These are phyloP conservation scores for Amblyopsis hoosieri DNA, from an alignment of 2,797 vertebrate genomes.

Conservation along the genomic window DNA sequence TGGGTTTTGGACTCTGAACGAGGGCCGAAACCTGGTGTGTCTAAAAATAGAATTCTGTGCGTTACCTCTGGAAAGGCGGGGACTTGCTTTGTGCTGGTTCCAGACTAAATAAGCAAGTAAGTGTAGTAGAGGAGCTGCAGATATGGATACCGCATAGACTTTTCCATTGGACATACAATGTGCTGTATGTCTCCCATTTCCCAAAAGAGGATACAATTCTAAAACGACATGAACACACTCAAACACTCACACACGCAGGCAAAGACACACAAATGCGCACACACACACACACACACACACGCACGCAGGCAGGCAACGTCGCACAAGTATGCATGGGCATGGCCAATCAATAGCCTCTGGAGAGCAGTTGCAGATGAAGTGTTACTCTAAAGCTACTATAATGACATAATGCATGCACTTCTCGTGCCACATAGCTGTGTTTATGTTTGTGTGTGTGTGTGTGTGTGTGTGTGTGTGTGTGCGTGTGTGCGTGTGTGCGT, in stretches of 20 bases:
- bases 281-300: constrained; percentile 1
- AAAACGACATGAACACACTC: neutral
- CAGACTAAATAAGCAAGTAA: neutral
- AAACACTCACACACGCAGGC: constrained; percentile 10
- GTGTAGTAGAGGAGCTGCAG: neutral
- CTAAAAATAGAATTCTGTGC: neutral
- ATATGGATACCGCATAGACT: neutral
- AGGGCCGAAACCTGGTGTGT: neutral
- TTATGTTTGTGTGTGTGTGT: constrained; percentile 24
- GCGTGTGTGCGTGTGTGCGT: neutral
- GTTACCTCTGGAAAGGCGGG: neutral
- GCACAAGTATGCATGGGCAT: neutral
- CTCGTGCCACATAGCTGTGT: constrained; percentile 13
- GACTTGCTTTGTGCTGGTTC: neutral
- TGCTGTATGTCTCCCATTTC: constrained; percentile 16
- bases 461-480: neutral
- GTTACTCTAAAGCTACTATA: constrained; percentile 53
- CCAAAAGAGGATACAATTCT: constrained; percentile 8
- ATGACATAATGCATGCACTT: constrained; percentile 43
- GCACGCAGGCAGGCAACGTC: neutral
- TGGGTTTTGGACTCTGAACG: neutral
- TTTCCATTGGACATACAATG: constrained; percentile 1
- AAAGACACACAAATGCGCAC: constrained; percentile 22
- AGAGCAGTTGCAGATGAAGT: constrained; percentile 46
- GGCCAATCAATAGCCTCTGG: constrained; percentile 46